A percentile compares a stretch with the other conserved stretches of the same genome.
Conservation (phyloP, 2,113 vertebrate species). For the Dermatemys mawii region DNA sequence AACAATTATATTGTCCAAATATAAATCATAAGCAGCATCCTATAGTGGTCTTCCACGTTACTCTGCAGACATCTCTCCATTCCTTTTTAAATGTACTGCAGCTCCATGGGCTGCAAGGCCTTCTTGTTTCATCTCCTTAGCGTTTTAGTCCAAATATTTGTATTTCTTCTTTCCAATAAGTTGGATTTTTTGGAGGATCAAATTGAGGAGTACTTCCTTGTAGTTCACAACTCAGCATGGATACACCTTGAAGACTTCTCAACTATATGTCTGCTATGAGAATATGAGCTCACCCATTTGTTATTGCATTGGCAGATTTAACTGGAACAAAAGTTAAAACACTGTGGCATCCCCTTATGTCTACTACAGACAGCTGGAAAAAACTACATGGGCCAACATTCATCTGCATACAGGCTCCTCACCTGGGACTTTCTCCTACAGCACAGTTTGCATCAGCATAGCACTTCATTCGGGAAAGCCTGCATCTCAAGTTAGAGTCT, state of each 20-base stretch:
- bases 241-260: neutral
- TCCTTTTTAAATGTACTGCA: neutral
- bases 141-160: neutral
- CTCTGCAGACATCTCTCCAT: neutral
- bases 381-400: neutral
- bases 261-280: neutral
- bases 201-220: neutral
- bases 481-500: neutral
- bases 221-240: neutral
- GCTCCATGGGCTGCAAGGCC: neutral
- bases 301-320: neutral
- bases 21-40: neutral
- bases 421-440: neutral
- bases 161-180: neutral
- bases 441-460: neutral
- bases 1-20: neutral
- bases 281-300: neutral
- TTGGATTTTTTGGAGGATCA: neutral
- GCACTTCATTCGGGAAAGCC: neutral
- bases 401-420: neutral
- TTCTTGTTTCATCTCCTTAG: neutral
- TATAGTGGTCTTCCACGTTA: fast-evolving
- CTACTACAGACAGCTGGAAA: neutral
- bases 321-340: neutral
- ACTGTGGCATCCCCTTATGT: neutral